Percentiles rank a stretch among this genome's conserved stretches.
Evolutionary conservation across 2,113 vertebrate genomes (phyloP).

Genomic region (Psilopogon haemacephalus): DNA sequence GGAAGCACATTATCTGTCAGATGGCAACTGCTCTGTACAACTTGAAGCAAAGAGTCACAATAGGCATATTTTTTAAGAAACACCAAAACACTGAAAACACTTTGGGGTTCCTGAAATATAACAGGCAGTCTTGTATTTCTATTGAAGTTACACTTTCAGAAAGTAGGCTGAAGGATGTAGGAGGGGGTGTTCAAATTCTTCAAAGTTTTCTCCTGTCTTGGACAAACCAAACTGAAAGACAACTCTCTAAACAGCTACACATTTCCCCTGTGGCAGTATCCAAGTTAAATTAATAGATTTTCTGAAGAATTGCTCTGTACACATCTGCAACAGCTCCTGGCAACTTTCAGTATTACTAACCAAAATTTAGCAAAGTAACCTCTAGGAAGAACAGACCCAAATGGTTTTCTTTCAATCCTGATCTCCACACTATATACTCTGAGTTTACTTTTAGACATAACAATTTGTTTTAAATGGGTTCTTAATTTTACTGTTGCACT

Average conservation of each 20-base stretch:
- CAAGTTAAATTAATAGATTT: background rate
- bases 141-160: background rate
- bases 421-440: background rate
- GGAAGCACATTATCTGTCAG: background rate
- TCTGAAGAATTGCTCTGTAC: background rate
- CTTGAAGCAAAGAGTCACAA: background rate
- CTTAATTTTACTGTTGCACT: background rate
- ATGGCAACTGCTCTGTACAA: background rate
- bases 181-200: background rate
- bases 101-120: background rate
- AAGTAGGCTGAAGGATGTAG: background rate
- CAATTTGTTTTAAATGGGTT: background rate
- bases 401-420: background rate
- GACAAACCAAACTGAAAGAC: background rate
- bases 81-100: background rate
- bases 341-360: background rate
- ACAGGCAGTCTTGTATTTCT: background rate
- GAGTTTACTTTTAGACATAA: background rate
- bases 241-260: background rate
- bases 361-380: background rate
- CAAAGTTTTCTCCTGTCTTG: rapidly evolving
- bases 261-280: background rate
- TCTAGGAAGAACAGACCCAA: background rate
- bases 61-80: background rate
- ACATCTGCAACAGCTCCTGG: background rate